Evolutionary conservation across 2,888 invertebrate genomes (phyloP).

Genomic region (Sussaba pulchella): DNA sequence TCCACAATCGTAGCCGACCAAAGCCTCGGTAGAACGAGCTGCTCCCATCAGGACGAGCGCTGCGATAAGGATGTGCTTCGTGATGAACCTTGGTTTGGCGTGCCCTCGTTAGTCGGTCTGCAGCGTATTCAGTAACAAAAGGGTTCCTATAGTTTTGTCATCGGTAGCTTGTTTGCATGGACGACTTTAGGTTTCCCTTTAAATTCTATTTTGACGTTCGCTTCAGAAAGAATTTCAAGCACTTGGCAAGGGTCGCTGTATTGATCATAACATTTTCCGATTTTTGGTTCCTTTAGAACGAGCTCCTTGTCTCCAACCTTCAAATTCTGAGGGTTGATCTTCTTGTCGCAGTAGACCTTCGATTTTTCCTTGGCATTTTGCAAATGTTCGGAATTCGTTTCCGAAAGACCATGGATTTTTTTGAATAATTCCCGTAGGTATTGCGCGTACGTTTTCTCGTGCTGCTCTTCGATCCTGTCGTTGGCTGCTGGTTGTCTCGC

Average conservation of each 20-base stretch:
- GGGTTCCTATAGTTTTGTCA: too few species aligned
- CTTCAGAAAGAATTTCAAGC: constrained; percentile 6
- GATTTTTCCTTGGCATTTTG: constrained; percentile 35
- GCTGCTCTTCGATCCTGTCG: too few species aligned
- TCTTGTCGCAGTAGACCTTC: constrained; percentile 25
- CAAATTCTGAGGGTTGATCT: constrained; percentile 4
- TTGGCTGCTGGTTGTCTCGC: too few species aligned
- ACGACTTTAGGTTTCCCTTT: too few species aligned
- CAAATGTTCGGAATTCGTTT: constrained; percentile 13
- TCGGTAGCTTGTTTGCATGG: constrained; percentile 40
- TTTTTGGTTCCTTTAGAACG: constrained; percentile 25
- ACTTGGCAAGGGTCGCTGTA: constrained; percentile 37
- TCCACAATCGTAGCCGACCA: constrained; percentile 52
- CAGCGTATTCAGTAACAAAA: too few species aligned
- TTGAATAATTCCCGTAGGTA: constrained; percentile 30
- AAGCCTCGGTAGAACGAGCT: background rate
- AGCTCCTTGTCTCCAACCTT: constrained; percentile 1
- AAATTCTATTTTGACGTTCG: constrained; percentile 32
- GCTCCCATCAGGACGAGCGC: too few species aligned
- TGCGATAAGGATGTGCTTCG: background rate
- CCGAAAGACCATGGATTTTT: constrained; percentile 22
- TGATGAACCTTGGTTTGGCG: too few species aligned
- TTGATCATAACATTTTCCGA: constrained; percentile 31
- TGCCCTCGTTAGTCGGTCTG: too few species aligned
- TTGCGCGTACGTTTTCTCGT: constrained; percentile 30